These are phyloP conservation scores for Hemaris fuciformis DNA, from an alignment of 2,888 invertebrate genomes.

Conservation along the genomic window DNA sequence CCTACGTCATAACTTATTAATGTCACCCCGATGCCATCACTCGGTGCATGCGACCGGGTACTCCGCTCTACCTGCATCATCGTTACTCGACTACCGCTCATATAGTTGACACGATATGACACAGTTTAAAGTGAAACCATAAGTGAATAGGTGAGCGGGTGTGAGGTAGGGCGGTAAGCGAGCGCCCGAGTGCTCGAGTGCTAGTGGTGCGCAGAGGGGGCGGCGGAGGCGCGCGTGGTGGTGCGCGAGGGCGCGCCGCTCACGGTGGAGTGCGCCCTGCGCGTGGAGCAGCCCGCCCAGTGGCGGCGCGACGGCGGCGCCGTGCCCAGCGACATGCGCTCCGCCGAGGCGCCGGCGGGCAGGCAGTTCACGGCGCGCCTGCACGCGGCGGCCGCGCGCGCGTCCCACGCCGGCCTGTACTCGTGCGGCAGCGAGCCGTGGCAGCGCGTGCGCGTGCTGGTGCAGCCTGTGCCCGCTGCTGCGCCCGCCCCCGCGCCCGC, in stretches of 20 bases:
- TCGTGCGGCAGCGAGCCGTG: slow-evolving; percentile 49
- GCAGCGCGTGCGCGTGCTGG: slow-evolving; percentile 50
- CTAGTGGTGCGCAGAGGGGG: slow-evolving; percentile 37
- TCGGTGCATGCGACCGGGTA: slow-evolving; percentile 18
- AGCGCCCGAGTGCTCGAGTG: slow-evolving; percentile 19
- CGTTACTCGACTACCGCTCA: not conserved
- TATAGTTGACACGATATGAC: not conserved
- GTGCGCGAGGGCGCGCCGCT: slow-evolving; percentile 63
- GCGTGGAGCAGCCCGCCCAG: slow-evolving; percentile 50
- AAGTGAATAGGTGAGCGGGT: not conserved
- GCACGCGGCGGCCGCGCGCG: slow-evolving; percentile 44
- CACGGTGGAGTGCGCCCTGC: slow-evolving; percentile 62
- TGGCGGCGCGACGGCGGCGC: slow-evolving; percentile 53
- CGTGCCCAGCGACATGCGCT: slow-evolving; percentile 52
- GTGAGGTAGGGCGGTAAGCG: not conserved
- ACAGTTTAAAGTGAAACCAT: not conserved
- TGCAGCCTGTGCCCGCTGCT: slow-evolving; percentile 29
- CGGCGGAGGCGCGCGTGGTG: slow-evolving; percentile 40
- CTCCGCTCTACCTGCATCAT: slow-evolving; percentile 13
- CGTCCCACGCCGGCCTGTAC: slow-evolving; percentile 57
- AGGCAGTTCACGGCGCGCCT: slow-evolving; percentile 49
- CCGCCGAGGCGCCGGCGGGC: slow-evolving; percentile 41
- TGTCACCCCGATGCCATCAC: slow-evolving; percentile 1
- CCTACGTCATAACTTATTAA: not conserved
- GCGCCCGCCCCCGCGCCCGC: slow-evolving; percentile 26